Evolutionary conservation across 1,140 invertebrate species (phyloP), one percentile per base, ranked within the genome.

Genomic region (Stenopsyche tienmushanensis): DNA sequence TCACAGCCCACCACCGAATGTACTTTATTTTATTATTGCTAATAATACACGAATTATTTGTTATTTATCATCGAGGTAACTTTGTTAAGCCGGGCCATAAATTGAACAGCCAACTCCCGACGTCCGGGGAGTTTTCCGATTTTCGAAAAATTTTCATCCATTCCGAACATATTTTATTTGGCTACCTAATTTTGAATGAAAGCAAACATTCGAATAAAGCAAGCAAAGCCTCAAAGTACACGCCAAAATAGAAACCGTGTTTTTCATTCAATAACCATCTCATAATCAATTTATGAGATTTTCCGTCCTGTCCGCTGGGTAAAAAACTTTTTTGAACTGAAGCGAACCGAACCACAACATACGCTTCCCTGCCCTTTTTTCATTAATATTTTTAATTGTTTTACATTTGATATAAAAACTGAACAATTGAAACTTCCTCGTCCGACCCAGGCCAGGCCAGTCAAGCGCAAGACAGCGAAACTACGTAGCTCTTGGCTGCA

Each of bases 281-380:
- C 67, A 55, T 69, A 69, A 69, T 69, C 67, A 69, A 69, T 69
- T 69, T 69, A 65, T 69, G 67, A 69, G 67, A 69, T 65, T 69
- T 67, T 49, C 50, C 52, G 52, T 10, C 20, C 20, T n/a, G 57
- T 60, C 44, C 57, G 42, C 15, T 21, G 41, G 23, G 18, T 17
- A 42, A 42, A 57, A 57, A 58, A 58, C 17, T 58, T 60, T 60
- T 60, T 60, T 60, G 13, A 47, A 15, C 44, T 7, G 29, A 34
- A 34, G 13, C 20, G 50, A 8, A 47, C 2, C 57, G 42, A 29
- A 58, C 55, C 55, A 41, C 57, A 47, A 44, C 42, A 26, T 47
- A 60, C 63, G 49, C 62, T 26, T 21, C 34, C 55, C 39, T 25
- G 49, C 57, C 41, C 41, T 69, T 69, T 69, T 69, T 69, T 67